A percentile compares a stretch with the other conserved stretches of the same genome.
Conservation (phyloP, 2,888 invertebrate genomes). For the Drosophila quinaria region DNA sequence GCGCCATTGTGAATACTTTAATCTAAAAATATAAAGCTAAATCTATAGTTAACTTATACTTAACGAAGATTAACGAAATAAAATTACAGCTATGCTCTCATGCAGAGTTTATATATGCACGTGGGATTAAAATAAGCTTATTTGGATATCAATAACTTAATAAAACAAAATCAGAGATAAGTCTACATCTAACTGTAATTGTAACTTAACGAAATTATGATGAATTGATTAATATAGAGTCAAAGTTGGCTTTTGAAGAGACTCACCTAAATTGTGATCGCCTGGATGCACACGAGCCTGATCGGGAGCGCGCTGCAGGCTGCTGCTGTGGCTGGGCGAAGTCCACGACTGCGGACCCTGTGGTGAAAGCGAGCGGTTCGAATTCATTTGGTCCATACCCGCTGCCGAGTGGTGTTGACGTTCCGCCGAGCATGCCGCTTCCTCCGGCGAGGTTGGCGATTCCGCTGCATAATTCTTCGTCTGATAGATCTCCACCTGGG, state of each 20-base stretch:
- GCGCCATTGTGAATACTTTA: constrained; percentile 4
- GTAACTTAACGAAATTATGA: constrained; percentile 10
- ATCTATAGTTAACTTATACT: constrained; percentile 26
- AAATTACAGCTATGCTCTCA: neutral
- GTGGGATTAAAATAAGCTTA: constrained; percentile 1
- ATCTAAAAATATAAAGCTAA: constrained; percentile 23
- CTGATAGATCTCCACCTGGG: constrained; percentile 87
- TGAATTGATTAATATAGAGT: neutral
- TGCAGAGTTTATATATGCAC: neutral
- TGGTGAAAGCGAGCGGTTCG: constrained; percentile 86
- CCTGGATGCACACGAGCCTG: constrained; percentile 86
- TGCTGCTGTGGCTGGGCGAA: constrained; percentile 86
- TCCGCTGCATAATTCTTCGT: constrained; percentile 86
- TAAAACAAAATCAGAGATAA: constrained; percentile 8
- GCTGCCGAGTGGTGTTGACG: constrained; percentile 85
- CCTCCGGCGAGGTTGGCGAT: constrained; percentile 85
- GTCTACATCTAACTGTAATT: constrained; percentile 6
- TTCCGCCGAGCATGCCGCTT: constrained; percentile 80
- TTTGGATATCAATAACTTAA: constrained; percentile 11
- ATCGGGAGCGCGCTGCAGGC: constrained; percentile 85
- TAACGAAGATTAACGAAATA: neutral
- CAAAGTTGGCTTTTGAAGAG: too few species aligned
- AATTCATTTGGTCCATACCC: constrained; percentile 86
- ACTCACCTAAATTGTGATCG: constrained; percentile 86
- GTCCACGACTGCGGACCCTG: constrained; percentile 85